Conservation (phyloP, 1,140 invertebrate species). For the Zeugodacus cucurbitae region DNA sequence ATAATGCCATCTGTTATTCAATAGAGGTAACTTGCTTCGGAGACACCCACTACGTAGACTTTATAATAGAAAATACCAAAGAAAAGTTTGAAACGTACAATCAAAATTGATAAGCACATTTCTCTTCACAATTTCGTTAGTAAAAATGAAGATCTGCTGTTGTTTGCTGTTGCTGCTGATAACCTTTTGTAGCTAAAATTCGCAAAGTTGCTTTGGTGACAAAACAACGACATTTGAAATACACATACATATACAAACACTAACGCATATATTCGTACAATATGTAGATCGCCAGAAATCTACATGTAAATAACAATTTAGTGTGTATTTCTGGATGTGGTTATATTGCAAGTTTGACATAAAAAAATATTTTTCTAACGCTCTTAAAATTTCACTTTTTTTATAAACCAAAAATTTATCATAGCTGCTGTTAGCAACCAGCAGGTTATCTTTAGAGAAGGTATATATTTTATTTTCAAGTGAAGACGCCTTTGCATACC, state of each 20-base stretch:
- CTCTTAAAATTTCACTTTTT: not conserved
- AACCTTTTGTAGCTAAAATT: constrained; percentile 22
- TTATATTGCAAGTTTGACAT: not conserved
- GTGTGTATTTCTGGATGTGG: not conserved
- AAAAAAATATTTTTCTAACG: not conserved
- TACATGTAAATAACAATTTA: not conserved
- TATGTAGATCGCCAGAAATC: not conserved
- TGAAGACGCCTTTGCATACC: no score
- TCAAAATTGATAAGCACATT: not conserved
- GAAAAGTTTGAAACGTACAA: not conserved
- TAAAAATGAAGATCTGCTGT: not conserved
- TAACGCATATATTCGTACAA: not conserved
- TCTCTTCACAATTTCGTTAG: not conserved
- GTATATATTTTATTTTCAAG: no score
- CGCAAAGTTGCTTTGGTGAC: not conserved
- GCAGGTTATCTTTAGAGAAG: no score
- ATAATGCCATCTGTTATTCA: no score
- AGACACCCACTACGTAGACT: no score
- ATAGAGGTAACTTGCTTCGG: no score
- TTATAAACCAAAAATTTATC: not conserved
- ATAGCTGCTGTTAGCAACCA: no score
- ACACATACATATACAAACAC: not conserved
- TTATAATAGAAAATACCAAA: no score
- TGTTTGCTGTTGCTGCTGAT: not conserved
- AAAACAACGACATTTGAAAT: not conserved